Evolutionary conservation across 1,140 invertebrate species (phyloP).

Genomic region (Sitophilus oryzae): DNA sequence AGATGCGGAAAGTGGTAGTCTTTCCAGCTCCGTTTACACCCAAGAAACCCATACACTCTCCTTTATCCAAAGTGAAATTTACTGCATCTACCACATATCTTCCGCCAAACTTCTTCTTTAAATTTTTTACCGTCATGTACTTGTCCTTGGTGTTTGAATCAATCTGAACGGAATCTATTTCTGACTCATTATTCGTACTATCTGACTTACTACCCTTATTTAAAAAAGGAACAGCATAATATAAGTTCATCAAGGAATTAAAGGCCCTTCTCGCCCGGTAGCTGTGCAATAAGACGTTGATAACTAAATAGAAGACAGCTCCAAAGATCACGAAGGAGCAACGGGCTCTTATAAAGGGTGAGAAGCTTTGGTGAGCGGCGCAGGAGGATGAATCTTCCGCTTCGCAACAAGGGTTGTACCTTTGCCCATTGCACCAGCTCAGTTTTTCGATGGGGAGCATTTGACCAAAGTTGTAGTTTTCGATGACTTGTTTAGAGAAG

Average conservation of each 20-base stretch:
- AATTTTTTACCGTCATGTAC: slow-evolving; percentile 17
- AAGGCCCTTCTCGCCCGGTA: slow-evolving; percentile 8
- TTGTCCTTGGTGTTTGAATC: too few species aligned
- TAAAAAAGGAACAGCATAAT: too few species aligned
- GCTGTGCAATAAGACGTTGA: slow-evolving; percentile 21
- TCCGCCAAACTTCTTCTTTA: slow-evolving; percentile 20
- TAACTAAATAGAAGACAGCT: slow-evolving; percentile 11
- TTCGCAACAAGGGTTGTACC: slow-evolving; percentile 10
- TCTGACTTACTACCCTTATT: too few species aligned
- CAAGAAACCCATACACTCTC: slow-evolving; percentile 79
- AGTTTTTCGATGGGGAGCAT: neutral
- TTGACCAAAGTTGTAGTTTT: slow-evolving; percentile 32
- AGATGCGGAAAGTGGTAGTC: slow-evolving; percentile 77
- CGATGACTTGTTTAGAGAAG: slow-evolving; percentile 30
- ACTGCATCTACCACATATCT: slow-evolving; percentile 16
- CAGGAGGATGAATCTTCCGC: neutral
- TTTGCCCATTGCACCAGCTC: neutral
- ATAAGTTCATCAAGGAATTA: neutral
- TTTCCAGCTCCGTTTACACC: slow-evolving; percentile 83
- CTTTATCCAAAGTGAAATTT: slow-evolving; percentile 38
- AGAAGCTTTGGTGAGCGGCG: slow-evolving; percentile 4
- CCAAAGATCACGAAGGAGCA: slow-evolving; percentile 10
- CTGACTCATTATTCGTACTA: too few species aligned
- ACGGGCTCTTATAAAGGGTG: slow-evolving; percentile 6
- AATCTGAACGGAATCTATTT: too few species aligned